These are phyloP conservation scores for Caenorhabditis sp. DNA, from an alignment of 2,888 invertebrate genomes.

Conservation along the genomic window DNA sequence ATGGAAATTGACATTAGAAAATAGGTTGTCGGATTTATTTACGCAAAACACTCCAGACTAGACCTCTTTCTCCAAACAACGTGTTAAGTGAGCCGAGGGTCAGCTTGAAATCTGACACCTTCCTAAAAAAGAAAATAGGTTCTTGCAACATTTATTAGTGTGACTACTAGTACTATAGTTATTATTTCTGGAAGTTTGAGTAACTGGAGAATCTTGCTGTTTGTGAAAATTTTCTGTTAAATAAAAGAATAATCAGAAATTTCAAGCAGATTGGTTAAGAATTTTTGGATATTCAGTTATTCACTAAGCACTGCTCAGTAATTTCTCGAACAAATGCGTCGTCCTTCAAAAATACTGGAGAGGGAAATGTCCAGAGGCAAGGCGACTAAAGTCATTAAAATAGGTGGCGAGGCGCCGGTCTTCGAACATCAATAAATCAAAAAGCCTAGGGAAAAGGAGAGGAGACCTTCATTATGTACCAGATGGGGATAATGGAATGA, in stretches of 20 bases:
- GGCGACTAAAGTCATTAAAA: constrained; percentile 46
- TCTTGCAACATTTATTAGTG: constrained; percentile 10
- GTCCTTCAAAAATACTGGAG: constrained; percentile 8
- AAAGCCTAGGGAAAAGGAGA: constrained; percentile 16
- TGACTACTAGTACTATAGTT: constrained; percentile 24
- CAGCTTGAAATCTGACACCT: constrained; percentile 51
- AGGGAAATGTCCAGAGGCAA: constrained; percentile 4
- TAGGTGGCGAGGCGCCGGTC: constrained; percentile 36
- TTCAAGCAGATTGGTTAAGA: no score
- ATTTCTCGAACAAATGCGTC: no score
- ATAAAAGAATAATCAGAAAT: no score
- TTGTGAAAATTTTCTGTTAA: no score
- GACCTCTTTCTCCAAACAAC: constrained; percentile 6
- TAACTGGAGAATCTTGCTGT: no score
- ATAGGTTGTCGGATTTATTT: constrained; percentile 32
- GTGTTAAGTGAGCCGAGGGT: constrained; percentile 42
- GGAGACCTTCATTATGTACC: constrained; percentile 14
- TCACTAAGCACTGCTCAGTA: no score
- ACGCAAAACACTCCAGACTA: constrained; percentile 15
- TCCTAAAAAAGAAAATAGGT: constrained; percentile 21
- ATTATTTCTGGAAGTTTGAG: constrained; percentile 5
- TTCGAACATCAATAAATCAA: constrained; percentile 48
- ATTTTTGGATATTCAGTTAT: no score
- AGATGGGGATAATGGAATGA: constrained; percentile 12
- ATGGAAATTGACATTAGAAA: not conserved